These are phyloP conservation scores for Aphaenogaster ashmeadi DNA, from an alignment of 1,140 invertebrate genomes.

Conservation along the genomic window DNA sequence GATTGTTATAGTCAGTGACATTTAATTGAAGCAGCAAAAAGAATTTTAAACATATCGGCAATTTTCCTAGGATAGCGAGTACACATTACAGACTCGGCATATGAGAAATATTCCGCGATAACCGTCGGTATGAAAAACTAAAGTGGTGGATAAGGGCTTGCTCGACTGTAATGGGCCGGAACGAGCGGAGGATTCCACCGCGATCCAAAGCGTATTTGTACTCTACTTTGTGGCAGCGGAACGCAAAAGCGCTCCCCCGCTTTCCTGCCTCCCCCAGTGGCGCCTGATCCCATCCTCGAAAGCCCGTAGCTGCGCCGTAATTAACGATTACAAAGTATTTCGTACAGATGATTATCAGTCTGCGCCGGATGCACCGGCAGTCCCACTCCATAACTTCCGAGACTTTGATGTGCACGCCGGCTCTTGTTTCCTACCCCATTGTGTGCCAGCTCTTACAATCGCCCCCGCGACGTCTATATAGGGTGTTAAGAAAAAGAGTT, in stretches of 20 bases:
- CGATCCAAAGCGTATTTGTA: slow-evolving; percentile 63
- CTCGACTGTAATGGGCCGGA: slow-evolving; percentile 68
- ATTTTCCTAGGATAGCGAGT: not conserved
- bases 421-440: slow-evolving; percentile 84
- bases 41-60: not conserved
- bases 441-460: slow-evolving; percentile 77
- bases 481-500: slow-evolving; percentile 43
- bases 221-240: slow-evolving; percentile 68
- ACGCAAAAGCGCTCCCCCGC: slow-evolving; percentile 66
- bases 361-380: slow-evolving; percentile 84
- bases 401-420: slow-evolving; percentile 82
- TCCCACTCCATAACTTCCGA: slow-evolving; percentile 85
- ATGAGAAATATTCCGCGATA: slow-evolving; percentile 73
- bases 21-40: not conserved
- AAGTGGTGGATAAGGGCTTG: slow-evolving; percentile 73
- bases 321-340: slow-evolving; percentile 87
- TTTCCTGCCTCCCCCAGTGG: slow-evolving; percentile 20
- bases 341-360: slow-evolving; percentile 87
- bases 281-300: slow-evolving; percentile 72
- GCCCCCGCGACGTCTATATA: slow-evolving; percentile 32
- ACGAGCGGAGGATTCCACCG: slow-evolving; percentile 59
- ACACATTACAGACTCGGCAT: slow-evolving; percentile 33
- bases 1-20: too few relatives aligned
- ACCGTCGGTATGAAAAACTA: slow-evolving; percentile 71
- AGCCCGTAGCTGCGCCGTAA: slow-evolving; percentile 79